Base-by-base conservation (phyloP, 2,888 invertebrate genomes). In the Epistrophella euchroma region DNA sequence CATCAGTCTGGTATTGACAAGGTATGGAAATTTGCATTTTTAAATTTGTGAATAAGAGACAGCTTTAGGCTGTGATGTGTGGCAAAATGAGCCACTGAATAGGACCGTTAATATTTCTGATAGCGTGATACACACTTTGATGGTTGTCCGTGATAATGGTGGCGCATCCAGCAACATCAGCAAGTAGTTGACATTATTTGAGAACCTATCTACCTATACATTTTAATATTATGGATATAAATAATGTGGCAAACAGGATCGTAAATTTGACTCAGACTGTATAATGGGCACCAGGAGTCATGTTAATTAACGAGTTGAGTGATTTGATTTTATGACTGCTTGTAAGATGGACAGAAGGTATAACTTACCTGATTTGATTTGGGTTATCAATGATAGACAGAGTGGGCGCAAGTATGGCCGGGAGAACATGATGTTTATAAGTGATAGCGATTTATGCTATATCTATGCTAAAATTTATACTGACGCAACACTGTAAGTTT, bases 201-300 rank as follows among this genome's bases (percentile, higher is more conserved):
- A 22, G 70, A 73, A 56, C 40, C 50, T 28, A 55, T 6, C 32
- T 32, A 32, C 2, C 0, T 15, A 6, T n/a, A n/a, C 56, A 10
- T 17, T 56, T 35, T 17, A 35, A 74, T 43, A 81, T 77, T 74
- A 70, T 17, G 37, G 60, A 47, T 76, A 47, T 76, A 74, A 81
- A 35, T 76, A 68, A 77, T 86, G 85, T 73, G 70, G 62, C 81
- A 77, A 85, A 85, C 85, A 86, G 62, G 85, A 35, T 86, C 81
- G 73, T 86, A 81, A 86, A 86, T 72, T 77, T 71, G 47, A 4
- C 71, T 64, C n/a, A 25, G 81, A 58, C 19, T 70, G 68, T 66
- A 80, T 72, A 58, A 74, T 79, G 75, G 85, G 70, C 85, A 86
- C 85, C 77, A 86, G 85, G 73, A 86, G 81, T 86, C 85, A 81